phyloP scores from a whole-genome alignment of 2,888 invertebrate genomes.

The Folsomia candida region DNA sequence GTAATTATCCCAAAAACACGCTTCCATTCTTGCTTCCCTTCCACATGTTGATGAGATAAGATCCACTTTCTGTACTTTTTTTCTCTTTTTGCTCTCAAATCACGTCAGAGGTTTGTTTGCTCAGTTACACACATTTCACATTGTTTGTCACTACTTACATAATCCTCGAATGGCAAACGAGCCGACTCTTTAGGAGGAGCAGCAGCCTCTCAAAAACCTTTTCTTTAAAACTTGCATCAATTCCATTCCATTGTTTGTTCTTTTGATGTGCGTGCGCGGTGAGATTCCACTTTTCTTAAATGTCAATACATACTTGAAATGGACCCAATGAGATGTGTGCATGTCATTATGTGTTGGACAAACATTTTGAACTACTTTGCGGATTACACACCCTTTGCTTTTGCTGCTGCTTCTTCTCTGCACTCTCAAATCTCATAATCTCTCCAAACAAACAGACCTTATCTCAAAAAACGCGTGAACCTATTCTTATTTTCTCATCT shows the following conservation, averaged over 20 bases:
- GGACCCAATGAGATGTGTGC: no score
- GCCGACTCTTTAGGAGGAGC: background rate
- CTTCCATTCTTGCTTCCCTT: background rate
- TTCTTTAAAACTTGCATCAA: background rate
- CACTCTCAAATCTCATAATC: background rate
- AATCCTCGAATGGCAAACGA: constrained; percentile 8
- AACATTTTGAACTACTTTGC: background rate
- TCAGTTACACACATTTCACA: background rate
- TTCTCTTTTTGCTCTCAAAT: background rate
- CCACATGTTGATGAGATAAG: background rate
- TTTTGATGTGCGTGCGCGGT: background rate
- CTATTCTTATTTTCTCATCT: no score
- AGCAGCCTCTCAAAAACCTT: background rate
- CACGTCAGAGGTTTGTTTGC: background rate
- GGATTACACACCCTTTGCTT: background rate
- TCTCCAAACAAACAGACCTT: background rate
- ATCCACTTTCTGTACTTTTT: background rate
- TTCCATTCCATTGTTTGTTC: background rate
- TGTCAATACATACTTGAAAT: background rate
- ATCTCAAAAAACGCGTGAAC: background rate
- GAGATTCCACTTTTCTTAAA: background rate
- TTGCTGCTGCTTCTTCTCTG: no score
- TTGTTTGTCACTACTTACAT: background rate
- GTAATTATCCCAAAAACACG: constrained; percentile 3
- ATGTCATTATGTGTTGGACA: background rate